Base-by-base conservation (phyloP, 1,140 invertebrate species). In the Tachypleus tridentatus region DNA sequence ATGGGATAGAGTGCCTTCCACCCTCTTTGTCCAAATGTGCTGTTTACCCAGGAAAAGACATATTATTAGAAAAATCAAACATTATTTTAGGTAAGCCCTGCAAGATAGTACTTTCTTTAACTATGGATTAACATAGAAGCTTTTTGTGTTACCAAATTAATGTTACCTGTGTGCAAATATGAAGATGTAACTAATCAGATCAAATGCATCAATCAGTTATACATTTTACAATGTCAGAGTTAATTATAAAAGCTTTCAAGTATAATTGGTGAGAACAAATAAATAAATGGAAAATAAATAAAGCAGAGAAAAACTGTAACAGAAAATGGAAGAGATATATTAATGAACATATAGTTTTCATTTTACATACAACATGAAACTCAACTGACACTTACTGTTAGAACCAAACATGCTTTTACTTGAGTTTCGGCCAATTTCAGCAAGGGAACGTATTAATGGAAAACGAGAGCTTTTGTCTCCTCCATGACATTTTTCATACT, bases 351-450 rank as follows among this genome's bases (percentile, higher is more conserved):
- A 1, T 2, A 29, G 29, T 29, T 29, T 29, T 29, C 29, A 29
- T 29, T 29, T 29, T 29, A 29, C 29, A 29, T 29, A 29, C 29
- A 29, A 29, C 29, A 29, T 2, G 29, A 11, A 68, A 63, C 5
- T 69, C 8, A 5, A 64, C n/a, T 50, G 57, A 10, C 9, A 72
- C 71, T 70, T 70, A 72, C 71, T 69, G 53, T 70, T 68, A 8
- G 71, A 72, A 47, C 67, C 62, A 60, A 69, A 87, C 89, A 90
- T 82, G 93, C 92, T 95, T 85, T 92, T 93, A 59, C 88, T 91
- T 29, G 93, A 91, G 78, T 94, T 97, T 70, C 87, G 84, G 69
- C 94, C 93, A 73, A 98, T 98, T 74, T 99, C 96, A 47, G 95
- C 93, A 68, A 99, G 80, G 5, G 94, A 98, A 69, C 95, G 82